phyloP scores from a whole-genome alignment of 2,888 invertebrate genomes.

The Brachyptera risi region DNA sequence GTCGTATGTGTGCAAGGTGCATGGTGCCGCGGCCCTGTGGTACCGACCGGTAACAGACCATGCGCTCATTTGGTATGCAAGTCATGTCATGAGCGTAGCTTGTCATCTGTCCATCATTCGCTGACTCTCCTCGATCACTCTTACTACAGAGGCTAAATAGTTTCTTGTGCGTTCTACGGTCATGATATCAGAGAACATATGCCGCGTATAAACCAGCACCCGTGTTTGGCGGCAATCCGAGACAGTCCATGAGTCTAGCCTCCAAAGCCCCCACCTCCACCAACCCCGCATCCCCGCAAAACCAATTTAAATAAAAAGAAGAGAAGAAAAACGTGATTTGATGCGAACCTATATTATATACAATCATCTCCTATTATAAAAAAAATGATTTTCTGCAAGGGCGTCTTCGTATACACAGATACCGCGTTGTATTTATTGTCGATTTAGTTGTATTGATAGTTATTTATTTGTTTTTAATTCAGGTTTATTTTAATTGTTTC shows the following conservation, averaged over 20 bases:
- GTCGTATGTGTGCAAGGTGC: no score
- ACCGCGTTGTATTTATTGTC: background rate
- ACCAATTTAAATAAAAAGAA: background rate
- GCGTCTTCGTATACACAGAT: background rate
- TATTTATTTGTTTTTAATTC: background rate
- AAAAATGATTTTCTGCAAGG: background rate
- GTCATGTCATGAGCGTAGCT: background rate
- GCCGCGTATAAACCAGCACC: background rate
- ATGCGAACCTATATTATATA: background rate
- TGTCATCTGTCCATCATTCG: conserved; percentile 18
- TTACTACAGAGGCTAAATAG: conserved; percentile 10
- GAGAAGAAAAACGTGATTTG: background rate
- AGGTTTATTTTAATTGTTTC: background rate
- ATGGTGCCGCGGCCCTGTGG: no score
- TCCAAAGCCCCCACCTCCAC: no score
- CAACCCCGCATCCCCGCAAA: no score
- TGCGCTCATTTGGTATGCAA: background rate
- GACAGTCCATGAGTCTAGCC: no score
- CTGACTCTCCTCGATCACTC: conserved; percentile 2
- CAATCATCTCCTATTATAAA: background rate
- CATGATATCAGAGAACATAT: background rate
- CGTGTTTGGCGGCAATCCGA: background rate
- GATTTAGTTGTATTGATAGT: background rate
- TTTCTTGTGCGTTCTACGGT: conserved; percentile 13
- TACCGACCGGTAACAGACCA: background rate